Base-by-base conservation (phyloP, 2,888 invertebrate genomes). In the Sarcophaga subvicina region DNA sequence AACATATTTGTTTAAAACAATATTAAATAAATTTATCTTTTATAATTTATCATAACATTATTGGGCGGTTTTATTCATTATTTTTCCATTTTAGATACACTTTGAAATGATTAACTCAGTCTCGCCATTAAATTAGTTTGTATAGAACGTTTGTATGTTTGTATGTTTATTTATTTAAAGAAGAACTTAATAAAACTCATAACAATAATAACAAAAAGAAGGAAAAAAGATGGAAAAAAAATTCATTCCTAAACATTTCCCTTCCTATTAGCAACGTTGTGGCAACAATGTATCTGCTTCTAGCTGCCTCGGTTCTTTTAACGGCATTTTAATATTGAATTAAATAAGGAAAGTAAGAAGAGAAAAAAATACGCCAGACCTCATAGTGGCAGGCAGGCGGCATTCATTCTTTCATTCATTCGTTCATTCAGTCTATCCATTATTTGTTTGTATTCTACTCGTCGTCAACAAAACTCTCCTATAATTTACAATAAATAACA, bases 261-360 rank as follows among this genome's bases (percentile, higher is more conserved):
- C 62, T 54, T 22, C n/a, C 27, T 81, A 37, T 66, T 17, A 17
- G 8, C 20, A 22, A 47, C 10, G 49, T 22, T 49, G 62, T 80
- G 75, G 67, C 66, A 75, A 60, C 49, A 70, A 83, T 37, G 37
- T 37, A 37, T 37, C 37, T 37, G 69, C 49, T 73, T 83, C 78
- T 75, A 17, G 66, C 37, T 77, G 70, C 47, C 64, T 22, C 25
- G n/a, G n/a, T 25, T 82, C 75, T 17, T 83, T 87, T 72, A 75
- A 76, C 63, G 25, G 62, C 12, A 25, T 45, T 49, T 84, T 81
- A 78, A 79, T 78, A 54, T 81, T 75, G 14, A 66, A 73, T 73
- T 77, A 69, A 78, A 54, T 54, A 17, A 76, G 69, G 49, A 73
- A 20, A 66, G 47, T 22, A 71, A 80, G 59, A 54, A 84, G 59